A percentile compares a stretch with the other conserved stretches of the same genome.
Conservation (phyloP, 2,888 invertebrate species). For the Thumatha senex region DNA sequence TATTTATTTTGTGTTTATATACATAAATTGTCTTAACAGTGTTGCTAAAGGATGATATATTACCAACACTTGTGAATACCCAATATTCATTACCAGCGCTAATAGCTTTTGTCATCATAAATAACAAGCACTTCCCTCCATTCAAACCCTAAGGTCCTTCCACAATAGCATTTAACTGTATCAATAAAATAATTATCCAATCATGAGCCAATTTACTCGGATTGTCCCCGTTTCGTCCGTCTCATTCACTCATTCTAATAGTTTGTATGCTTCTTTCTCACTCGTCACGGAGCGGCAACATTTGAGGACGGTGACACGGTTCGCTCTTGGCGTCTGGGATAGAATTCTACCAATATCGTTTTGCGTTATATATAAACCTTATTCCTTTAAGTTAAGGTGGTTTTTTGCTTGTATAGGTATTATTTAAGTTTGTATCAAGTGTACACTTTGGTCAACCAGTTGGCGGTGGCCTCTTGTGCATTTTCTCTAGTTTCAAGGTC, state of each 20-base stretch:
- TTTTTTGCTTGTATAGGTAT: conserved; percentile 6
- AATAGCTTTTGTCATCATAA: conserved; percentile 37
- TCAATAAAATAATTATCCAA: conserved; percentile 83
- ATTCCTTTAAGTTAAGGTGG: conserved; percentile 2
- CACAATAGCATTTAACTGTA: conserved; percentile 70
- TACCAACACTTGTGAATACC: background rate
- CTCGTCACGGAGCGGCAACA: conserved; percentile 49
- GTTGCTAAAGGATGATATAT: background rate
- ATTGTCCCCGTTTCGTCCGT: conserved; percentile 55
- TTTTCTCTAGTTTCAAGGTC: conserved; percentile 65
- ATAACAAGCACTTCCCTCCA: conserved; percentile 47
- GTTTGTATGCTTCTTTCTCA: conserved; percentile 38
- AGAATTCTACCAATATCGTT: conserved; percentile 31
- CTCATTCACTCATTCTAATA: conserved; percentile 36
- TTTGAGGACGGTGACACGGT: conserved; percentile 64
- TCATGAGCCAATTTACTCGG: conserved; percentile 77
- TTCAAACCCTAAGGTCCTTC: conserved; percentile 48
- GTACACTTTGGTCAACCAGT: conserved; percentile 54
- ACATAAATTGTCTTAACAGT: too few species aligned
- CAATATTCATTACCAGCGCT: conserved; percentile 11
- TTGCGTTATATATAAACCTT: conserved; percentile 17
- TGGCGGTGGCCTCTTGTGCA: conserved; percentile 51
- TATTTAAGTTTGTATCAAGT: conserved; percentile 42
- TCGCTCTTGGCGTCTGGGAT: conserved; percentile 55
- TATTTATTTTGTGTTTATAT: too few species aligned